Base-by-base conservation (phyloP, 2,888 invertebrate species). In the Steinernema hermaphroditum region DNA sequence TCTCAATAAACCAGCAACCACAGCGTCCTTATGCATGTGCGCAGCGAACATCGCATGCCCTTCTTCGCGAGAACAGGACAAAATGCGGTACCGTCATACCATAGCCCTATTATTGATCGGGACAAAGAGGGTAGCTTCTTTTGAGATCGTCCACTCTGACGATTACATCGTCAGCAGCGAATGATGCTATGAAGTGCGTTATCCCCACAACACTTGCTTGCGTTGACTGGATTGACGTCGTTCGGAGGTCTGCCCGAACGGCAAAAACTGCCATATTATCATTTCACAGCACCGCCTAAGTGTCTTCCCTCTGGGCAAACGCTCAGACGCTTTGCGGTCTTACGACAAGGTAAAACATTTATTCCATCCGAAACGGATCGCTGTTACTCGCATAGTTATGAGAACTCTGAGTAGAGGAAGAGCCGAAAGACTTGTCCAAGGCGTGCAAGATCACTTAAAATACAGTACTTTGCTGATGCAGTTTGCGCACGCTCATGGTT, bases 401-500 rank as follows among this genome's bases (percentile, higher is more conserved):
- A 46, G 46, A 46, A 19, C 46, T 6, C 46, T 19, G 46, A 46
- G 22, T 46, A 19, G 6, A 6, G 46, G 46, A 4, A 46, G 16
- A n/a, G 6, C 2, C 6, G 46, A 46, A 46, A 46, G 46, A 46
- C 46, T 4, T 12, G 4, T 46, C n/a, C 6, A n/a, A 9, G n/a
- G 16, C 32, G 41, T 9, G 16, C 16, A n/a, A 8, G 37, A 32
- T 16, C 6, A 50, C 1, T 77, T 73, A 82, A 71, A 82, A 82
- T 2, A 82, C 80, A 1, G 82, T 82, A 57, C 79, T 81, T 75
- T 85, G 85, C 74, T 85, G 85, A 73, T 85, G 85, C 22, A 85
- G 80, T 68, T 85, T 85, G 74, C 84, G 83, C 54, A 85, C 85
- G 57, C 81, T 81, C 85, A 85, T 85, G 41, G 85, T 85, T 54